phyloP scores from a whole-genome alignment of 37 sponge, comb jelly and placozoan species.

The Bolinopsis microptera region DNA sequence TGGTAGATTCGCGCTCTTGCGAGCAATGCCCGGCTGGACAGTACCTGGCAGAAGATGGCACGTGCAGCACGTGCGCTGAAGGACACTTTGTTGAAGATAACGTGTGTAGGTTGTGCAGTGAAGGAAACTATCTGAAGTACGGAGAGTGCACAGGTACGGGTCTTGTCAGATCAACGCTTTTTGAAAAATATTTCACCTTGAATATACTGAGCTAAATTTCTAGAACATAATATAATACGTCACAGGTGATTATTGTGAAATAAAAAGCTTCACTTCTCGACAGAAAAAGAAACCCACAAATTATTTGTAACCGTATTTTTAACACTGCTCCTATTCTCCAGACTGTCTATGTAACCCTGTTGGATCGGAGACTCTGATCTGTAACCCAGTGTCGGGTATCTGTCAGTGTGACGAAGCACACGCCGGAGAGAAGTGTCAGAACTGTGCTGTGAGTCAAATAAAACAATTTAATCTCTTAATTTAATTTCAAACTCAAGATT shows the following conservation, averaged over 20 bases:
- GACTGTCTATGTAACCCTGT: slow-evolving; percentile 20
- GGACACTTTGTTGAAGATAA: not conserved
- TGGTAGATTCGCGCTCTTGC: not conserved
- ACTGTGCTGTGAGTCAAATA: slow-evolving; percentile 7
- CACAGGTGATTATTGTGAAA: too few relatives aligned
- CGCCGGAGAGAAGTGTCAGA: slow-evolving; percentile 35
- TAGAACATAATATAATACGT: too few relatives aligned
- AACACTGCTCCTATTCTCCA: too few relatives aligned
- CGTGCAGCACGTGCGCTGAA: not conserved
- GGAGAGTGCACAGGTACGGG: not conserved
- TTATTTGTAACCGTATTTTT: too few relatives aligned
- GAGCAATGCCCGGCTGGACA: not conserved
- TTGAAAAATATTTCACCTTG: too few relatives aligned
- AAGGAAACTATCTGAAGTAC: not conserved
- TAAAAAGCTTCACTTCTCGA: too few relatives aligned
- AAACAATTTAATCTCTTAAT: too few relatives aligned
- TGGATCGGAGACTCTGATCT: not conserved
- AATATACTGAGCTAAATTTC: too few relatives aligned
- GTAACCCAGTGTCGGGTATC: not conserved
- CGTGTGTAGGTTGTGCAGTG: not conserved
- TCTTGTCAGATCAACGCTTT: too few relatives aligned
- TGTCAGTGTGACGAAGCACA: slow-evolving; percentile 19
- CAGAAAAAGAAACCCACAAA: too few relatives aligned
- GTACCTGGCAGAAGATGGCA: not conserved
- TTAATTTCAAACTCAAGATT: too few relatives aligned